phyloP scores from a whole-genome alignment of 2,888 invertebrate species.

The Pedicia rivosa region DNA sequence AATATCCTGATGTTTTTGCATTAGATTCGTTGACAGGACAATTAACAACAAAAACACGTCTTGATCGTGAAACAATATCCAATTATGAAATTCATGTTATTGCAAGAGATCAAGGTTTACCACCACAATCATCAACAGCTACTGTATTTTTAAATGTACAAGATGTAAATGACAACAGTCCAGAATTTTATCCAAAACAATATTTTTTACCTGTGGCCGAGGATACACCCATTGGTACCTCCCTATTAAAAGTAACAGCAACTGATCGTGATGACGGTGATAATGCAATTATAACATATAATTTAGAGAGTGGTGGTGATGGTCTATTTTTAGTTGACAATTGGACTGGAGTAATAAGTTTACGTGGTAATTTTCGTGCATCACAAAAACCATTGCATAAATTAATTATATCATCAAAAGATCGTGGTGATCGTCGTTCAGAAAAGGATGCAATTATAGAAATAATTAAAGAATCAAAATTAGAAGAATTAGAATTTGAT shows the following conservation, averaged over 20 bases:
- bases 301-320: constrained; percentile 62
- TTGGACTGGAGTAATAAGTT: constrained; percentile 54
- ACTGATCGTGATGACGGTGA: constrained; percentile 77
- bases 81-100: constrained; percentile 70
- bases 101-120: constrained; percentile 82
- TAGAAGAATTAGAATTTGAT: constrained; percentile 60
- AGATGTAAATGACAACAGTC: constrained; percentile 87
- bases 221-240: constrained; percentile 44
- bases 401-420: constrained; percentile 62
- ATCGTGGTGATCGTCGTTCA: constrained; percentile 60
- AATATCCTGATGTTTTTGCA: constrained; percentile 70
- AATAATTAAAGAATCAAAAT: constrained; percentile 55
- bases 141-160: constrained; percentile 63
- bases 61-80: constrained; percentile 69
- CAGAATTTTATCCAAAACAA: constrained; percentile 77
- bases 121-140: constrained; percentile 79
- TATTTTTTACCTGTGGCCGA: constrained; percentile 67
- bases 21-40: constrained; percentile 75
- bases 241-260: constrained; percentile 60
- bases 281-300: constrained; percentile 67
- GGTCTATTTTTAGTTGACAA: constrained; percentile 67
- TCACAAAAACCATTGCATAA: constrained; percentile 52
- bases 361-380: constrained; percentile 47
- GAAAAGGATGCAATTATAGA: constrained; percentile 63
- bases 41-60: constrained; percentile 53